Conservation (phyloP, 2,888 invertebrate species). For the Andrena bicolor region DNA sequence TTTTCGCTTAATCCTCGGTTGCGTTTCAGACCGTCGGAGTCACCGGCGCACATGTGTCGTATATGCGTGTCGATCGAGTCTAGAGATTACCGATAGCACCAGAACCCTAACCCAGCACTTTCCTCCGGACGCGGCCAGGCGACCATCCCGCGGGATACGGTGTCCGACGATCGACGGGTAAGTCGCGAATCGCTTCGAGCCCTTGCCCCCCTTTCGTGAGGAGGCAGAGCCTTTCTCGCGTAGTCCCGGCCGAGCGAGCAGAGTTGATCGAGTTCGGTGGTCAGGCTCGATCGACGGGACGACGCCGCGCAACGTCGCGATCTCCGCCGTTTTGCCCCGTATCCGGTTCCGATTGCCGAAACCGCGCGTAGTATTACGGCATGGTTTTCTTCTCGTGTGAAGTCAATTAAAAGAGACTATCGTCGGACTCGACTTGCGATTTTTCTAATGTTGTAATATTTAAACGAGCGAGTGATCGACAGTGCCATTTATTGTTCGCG, state of each 20-base stretch:
- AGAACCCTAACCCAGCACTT: too few relatives aligned
- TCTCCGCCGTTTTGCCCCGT: constrained; percentile 74
- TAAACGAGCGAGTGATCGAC: constrained; percentile 73
- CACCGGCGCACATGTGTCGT: not conserved
- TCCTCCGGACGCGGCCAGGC: too few relatives aligned
- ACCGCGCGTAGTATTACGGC: constrained; percentile 65
- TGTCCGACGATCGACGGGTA: not conserved
- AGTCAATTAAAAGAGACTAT: constrained; percentile 75
- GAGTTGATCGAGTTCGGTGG: constrained; percentile 11
- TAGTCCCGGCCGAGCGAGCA: too few relatives aligned
- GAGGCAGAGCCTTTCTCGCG: not conserved
- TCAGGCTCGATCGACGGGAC: constrained; percentile 45
- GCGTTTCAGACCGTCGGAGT: constrained; percentile 26
- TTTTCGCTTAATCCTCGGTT: constrained; percentile 23
- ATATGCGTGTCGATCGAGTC: constrained; percentile 48
- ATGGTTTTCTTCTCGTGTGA: constrained; percentile 72
- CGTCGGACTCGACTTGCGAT: constrained; percentile 72
- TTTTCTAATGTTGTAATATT: constrained; percentile 76
- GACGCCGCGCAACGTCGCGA: constrained; percentile 63
- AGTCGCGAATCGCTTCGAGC: not conserved
- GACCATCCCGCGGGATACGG: too few relatives aligned
- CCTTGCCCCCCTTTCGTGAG: not conserved
- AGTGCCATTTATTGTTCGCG: constrained; percentile 73
- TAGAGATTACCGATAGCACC: constrained; percentile 13
- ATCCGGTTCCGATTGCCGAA: constrained; percentile 4